Conservation (phyloP, 2,888 invertebrate genomes). For the Oscheius sp. region DNA sequence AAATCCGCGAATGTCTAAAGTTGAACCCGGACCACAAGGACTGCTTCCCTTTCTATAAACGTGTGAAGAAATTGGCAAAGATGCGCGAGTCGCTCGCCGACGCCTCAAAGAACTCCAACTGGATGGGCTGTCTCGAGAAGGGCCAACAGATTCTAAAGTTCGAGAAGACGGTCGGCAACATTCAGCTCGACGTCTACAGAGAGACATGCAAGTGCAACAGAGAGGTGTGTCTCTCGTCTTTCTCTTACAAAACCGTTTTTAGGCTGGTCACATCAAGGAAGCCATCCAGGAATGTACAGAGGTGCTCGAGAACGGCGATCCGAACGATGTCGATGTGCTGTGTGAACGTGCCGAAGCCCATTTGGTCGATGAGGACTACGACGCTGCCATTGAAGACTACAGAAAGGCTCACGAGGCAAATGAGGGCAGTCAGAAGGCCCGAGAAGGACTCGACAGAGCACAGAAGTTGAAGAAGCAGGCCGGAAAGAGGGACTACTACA, state of each 20-base stretch:
- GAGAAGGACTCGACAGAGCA: constrained; percentile 88
- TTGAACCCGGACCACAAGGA: constrained; percentile 96
- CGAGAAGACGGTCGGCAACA: constrained; percentile 80
- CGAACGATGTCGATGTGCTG: constrained; percentile 81
- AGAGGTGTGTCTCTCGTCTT: constrained; percentile 73
- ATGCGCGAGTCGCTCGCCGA: constrained; percentile 56
- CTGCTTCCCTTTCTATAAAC: constrained; percentile 95
- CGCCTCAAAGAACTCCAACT: constrained; percentile 71
- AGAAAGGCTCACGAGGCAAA: constrained; percentile 88
- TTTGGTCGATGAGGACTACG: constrained; percentile 88
- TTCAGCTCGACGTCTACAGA: constrained; percentile 79
- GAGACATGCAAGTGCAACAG: constrained; percentile 84
- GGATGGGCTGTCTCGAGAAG: constrained; percentile 80
- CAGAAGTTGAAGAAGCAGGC: constrained; percentile 92
- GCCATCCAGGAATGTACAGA: constrained; percentile 84
- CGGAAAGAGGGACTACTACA: constrained; percentile 94
- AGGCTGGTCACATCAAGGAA: constrained; percentile 82
- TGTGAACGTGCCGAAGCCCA: constrained; percentile 94
- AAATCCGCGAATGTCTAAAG: constrained; percentile 94
- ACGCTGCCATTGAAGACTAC: constrained; percentile 90
- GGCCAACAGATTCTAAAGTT: constrained; percentile 80
- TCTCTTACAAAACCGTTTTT: constrained; percentile 48
- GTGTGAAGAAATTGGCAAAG: constrained; percentile 87
- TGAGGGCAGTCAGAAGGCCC: constrained; percentile 83
- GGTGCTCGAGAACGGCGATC: constrained; percentile 82